These are phyloP conservation scores for Drosophila rufa DNA, from an alignment of 1,140 invertebrate species.

Conservation along the genomic window DNA sequence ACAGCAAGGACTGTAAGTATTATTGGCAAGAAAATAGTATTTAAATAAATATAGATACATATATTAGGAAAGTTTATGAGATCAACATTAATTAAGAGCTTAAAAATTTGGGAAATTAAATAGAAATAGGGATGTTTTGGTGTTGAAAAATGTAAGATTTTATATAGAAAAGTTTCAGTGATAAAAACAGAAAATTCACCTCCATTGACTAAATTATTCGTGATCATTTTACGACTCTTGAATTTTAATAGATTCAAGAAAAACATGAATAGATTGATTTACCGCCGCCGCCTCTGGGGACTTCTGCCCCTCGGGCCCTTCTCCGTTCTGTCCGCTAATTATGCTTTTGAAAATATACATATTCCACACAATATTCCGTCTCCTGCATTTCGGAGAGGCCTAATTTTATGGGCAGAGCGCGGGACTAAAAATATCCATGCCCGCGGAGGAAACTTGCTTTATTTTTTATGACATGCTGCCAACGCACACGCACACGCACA, in stretches of 20 bases:
- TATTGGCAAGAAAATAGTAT: too few species aligned
- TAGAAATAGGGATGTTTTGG: background rate
- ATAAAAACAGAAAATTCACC: background rate
- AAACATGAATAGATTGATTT: slow-evolving; percentile 31
- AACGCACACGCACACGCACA: slow-evolving; percentile 39
- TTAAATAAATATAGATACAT: background rate
- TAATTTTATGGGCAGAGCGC: slow-evolving; percentile 53
- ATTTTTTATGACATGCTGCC: slow-evolving; percentile 50
- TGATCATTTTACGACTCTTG: slow-evolving; percentile 5
- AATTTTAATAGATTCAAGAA: slow-evolving; percentile 13
- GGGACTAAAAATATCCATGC: slow-evolving; percentile 46
- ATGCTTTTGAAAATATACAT: slow-evolving; percentile 11
- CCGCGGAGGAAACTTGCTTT: slow-evolving; percentile 37
- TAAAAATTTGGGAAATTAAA: background rate
- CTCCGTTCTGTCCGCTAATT: slow-evolving; percentile 1
- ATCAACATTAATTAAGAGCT: background rate
- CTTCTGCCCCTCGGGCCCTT: background rate
- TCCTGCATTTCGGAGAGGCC: slow-evolving; percentile 62
- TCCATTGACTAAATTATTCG: background rate
- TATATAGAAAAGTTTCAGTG: background rate
- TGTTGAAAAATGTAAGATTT: background rate
- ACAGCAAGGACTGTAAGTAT: slow-evolving; percentile 85
- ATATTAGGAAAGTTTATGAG: background rate
- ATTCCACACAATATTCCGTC: slow-evolving; percentile 34
- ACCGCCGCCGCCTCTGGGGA: slow-evolving; percentile 4